Percentiles rank a stretch among this genome's conserved stretches.
Conservation (phyloP, 1,140 invertebrate genomes). For the Polypedilum vanderplanki region DNA sequence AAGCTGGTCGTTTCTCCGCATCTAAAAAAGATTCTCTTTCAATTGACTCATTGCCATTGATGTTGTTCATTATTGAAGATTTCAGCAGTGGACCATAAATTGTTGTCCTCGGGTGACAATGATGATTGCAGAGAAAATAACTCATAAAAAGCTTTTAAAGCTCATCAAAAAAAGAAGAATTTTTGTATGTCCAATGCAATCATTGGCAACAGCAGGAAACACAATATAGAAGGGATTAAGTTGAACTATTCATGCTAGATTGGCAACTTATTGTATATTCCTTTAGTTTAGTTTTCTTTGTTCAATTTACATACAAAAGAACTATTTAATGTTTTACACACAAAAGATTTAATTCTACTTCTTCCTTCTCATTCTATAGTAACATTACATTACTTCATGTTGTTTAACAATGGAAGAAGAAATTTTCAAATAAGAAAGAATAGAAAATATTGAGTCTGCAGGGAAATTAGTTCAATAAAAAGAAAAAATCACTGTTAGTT, state of each 20-base stretch:
- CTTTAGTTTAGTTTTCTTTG: background rate
- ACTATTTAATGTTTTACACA: constrained; percentile 2
- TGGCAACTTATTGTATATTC: background rate
- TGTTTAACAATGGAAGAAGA: no score
- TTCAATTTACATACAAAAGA: background rate
- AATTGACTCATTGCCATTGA: background rate
- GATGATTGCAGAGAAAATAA: no score
- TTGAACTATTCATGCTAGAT: background rate
- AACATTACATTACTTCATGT: no score
- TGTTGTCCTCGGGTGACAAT: no score
- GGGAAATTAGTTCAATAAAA: constrained; percentile 12
- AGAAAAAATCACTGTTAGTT: background rate
- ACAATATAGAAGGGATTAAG: background rate
- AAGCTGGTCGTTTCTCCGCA: background rate
- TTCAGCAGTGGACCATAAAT: background rate
- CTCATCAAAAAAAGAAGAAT: background rate
- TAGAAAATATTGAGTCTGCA: background rate
- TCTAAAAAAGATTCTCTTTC: background rate
- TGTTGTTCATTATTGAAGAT: background rate
- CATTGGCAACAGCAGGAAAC: background rate
- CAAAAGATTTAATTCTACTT: background rate
- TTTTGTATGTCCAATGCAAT: background rate
- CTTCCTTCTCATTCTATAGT: background rate
- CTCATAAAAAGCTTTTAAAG: background rate
- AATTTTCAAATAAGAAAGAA: background rate